Percentiles rank a stretch among this genome's conserved stretches.
Conservation (phyloP, 1,140 invertebrate species). For the Semibalanus balanoides region DNA sequence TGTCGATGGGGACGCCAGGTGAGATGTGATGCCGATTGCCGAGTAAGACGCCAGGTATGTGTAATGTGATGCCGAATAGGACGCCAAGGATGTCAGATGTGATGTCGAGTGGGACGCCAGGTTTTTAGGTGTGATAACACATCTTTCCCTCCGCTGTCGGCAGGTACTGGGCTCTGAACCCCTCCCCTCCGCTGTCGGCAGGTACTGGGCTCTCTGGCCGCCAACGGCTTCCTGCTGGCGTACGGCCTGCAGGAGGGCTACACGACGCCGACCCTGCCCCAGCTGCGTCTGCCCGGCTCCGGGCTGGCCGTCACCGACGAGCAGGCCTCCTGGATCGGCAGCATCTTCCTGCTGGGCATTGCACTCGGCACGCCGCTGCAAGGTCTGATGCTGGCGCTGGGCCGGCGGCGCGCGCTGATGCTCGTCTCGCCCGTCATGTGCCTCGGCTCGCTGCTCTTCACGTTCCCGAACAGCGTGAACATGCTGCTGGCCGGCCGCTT, state of each 20-base stretch:
- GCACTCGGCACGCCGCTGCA: conserved; percentile 1
- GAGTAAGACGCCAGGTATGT: too few relatives aligned
- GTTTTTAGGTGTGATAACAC: too few relatives aligned
- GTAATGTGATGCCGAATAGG: too few relatives aligned
- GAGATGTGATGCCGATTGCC: too few relatives aligned
- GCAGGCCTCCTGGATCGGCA: conserved; percentile 1
- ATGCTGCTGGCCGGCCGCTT: conserved; percentile 2
- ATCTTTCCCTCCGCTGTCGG: too few relatives aligned
- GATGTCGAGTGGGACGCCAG: too few relatives aligned
- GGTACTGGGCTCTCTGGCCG: background rate
- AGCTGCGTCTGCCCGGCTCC: background rate
- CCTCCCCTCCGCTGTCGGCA: background rate
- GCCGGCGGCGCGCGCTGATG: background rate
- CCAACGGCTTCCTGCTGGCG: background rate
- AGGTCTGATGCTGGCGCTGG: background rate
- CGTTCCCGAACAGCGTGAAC: background rate
- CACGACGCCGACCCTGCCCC: conserved; percentile 2
- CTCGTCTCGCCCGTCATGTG: background rate
- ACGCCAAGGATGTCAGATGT: too few relatives aligned
- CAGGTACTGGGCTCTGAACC: too few relatives aligned
- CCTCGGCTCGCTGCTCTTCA: background rate
- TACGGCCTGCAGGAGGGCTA: conserved; percentile 5
- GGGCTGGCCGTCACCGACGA: background rate
- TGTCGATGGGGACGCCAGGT: too few relatives aligned
- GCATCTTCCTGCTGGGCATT: conserved; percentile 4